Conservation (phyloP, 2,797 vertebrate genomes). For the Trachops cirrhosus region DNA sequence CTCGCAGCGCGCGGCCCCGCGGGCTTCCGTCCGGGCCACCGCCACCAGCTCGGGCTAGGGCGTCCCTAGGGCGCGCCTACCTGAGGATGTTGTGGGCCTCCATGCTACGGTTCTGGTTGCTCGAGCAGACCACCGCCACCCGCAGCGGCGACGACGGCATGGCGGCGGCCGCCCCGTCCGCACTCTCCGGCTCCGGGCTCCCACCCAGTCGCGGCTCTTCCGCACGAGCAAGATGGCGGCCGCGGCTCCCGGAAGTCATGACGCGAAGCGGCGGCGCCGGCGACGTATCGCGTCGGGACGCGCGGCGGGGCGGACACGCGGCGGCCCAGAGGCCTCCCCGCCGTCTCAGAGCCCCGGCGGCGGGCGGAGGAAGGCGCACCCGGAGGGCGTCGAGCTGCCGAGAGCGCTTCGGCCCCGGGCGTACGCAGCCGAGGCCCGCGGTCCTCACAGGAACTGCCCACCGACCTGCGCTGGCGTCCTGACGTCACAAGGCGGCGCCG, state of each 20-base stretch:
- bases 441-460: fast-evolving
- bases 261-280: not conserved
- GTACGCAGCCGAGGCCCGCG: not conserved
- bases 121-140: slow-evolving; percentile 98
- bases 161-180: slow-evolving; percentile 39
- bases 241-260: slow-evolving; percentile 44
- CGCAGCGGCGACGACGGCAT: slow-evolving; percentile 97
- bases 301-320: not conserved
- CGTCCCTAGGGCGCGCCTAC: slow-evolving; percentile 82
- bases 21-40: not conserved
- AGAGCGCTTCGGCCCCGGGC: not conserved
- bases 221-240: slow-evolving; percentile 80
- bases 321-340: not conserved
- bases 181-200: not conserved
- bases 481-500: not conserved
- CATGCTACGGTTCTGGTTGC: slow-evolving; percentile 99
- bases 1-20: not conserved
- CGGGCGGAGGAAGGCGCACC: fast-evolving
- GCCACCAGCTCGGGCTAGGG: not conserved
- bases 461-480: not conserved
- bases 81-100: slow-evolving; percentile 99
- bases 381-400: fast-evolving
- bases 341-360: fast-evolving
- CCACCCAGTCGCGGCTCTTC: slow-evolving; percentile 46
- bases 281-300: not conserved